These are phyloP conservation scores for Pseudorhombus dupliciocellatus DNA, from an alignment of 2,113 vertebrate species.

Conservation along the genomic window DNA sequence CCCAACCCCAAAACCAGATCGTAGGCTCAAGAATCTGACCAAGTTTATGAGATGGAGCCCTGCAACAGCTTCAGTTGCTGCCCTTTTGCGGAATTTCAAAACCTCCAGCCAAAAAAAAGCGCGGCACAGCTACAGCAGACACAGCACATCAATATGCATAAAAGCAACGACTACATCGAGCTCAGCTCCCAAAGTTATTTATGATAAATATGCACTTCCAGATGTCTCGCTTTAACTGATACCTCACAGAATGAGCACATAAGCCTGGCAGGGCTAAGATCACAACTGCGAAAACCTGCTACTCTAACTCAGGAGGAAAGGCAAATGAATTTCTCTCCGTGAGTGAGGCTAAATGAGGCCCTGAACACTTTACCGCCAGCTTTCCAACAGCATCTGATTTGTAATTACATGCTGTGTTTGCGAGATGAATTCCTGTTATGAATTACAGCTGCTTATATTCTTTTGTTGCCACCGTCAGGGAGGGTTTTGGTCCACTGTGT, in stretches of 20 bases:
- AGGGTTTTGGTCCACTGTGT: slow-evolving; percentile 1
- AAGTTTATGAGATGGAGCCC: slow-evolving; percentile 7
- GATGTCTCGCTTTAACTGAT: slow-evolving; percentile 27
- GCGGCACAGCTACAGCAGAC: background rate
- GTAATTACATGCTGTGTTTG: slow-evolving; percentile 40
- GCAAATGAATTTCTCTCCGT: slow-evolving; percentile 34
- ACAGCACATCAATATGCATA: background rate
- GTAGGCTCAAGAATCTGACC: slow-evolving; percentile 2
- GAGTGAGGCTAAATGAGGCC: slow-evolving; percentile 49
- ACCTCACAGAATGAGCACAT: slow-evolving; percentile 9
- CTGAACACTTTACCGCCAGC: slow-evolving; percentile 32
- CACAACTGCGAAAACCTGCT: slow-evolving; percentile 23
- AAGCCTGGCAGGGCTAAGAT: slow-evolving; percentile 21
- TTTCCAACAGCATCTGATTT: slow-evolving; percentile 39
- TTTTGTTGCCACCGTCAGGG: slow-evolving; percentile 8
- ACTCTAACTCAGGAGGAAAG: slow-evolving; percentile 19
- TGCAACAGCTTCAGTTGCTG: background rate
- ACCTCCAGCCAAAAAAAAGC: no score
- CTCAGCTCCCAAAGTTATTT: background rate
- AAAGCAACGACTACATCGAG: background rate
- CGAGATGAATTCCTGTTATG: slow-evolving; percentile 39
- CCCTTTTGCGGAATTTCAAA: slow-evolving; percentile 4
- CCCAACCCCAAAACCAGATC: background rate
- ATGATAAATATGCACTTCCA: slow-evolving; percentile 20
- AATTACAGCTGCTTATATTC: slow-evolving; percentile 36